These are phyloP conservation scores for Sinocyclocheilus rhinocerous DNA, from an alignment of 2,113 vertebrate genomes.

Conservation along the genomic window DNA sequence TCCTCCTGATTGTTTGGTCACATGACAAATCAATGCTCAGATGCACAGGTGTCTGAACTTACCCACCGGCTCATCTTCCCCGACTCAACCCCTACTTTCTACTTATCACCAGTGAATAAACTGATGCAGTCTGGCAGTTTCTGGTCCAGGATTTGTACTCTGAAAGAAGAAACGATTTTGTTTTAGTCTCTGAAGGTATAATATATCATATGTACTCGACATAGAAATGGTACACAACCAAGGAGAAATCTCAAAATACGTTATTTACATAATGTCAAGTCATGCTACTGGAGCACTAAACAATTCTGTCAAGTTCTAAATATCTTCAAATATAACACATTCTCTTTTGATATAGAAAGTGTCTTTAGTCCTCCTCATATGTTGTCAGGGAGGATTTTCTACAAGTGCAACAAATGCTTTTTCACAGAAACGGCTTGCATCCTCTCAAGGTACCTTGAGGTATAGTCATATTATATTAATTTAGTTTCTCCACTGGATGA, in stretches of 20 bases:
- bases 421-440: no score
- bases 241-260: not conserved
- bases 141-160: not conserved
- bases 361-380: not conserved
- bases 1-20: not conserved
- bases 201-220: not conserved
- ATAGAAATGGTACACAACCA: not conserved
- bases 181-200: not conserved
- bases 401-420: not conserved
- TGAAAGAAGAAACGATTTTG: not conserved
- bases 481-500: not conserved
- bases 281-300: no score
- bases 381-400: not conserved
- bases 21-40: not conserved
- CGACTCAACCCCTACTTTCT: not conserved
- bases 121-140: not conserved
- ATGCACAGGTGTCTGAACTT: not conserved
- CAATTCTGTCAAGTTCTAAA: no score
- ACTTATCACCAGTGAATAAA: no score
- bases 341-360: not conserved
- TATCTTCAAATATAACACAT: no score
- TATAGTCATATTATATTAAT: not conserved
- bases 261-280: not conserved
- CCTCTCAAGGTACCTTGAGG: not conserved
- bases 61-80: not conserved